Conservation (phyloP, 2,888 invertebrate species). For the Hypena proboscidalis region DNA sequence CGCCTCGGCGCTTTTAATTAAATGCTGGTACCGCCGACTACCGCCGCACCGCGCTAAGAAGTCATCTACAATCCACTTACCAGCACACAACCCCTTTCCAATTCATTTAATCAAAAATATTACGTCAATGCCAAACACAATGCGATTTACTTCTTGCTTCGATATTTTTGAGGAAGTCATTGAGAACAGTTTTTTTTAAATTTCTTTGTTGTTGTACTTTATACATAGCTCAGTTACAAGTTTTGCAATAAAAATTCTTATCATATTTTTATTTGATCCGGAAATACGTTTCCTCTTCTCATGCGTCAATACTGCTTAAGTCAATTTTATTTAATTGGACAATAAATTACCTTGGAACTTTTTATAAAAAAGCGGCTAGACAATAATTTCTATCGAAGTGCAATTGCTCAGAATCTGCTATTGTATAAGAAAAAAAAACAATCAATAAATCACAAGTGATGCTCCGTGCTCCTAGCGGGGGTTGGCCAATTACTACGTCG, state of each 20-base stretch:
- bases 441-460: conserved; percentile 76
- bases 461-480: conserved; percentile 74
- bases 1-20: conserved; percentile 63
- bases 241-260: background rate
- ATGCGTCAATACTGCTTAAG: background rate
- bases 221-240: too few species aligned
- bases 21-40: conserved; percentile 50
- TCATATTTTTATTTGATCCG: too few species aligned
- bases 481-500: conserved; percentile 82
- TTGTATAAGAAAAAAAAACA: conserved; percentile 53
- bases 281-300: too few species aligned
- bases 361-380: conserved; percentile 41
- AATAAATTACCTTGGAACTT: conserved; percentile 8
- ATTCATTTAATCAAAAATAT: conserved; percentile 36
- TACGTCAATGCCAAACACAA: conserved; percentile 13
- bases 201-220: too few species aligned
- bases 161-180: too few species aligned
- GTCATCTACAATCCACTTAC: conserved; percentile 48
- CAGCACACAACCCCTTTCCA: conserved; percentile 30
- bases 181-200: too few species aligned
- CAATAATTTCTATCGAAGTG: conserved; percentile 52
- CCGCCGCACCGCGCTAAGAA: conserved; percentile 49
- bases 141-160: background rate
- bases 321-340: conserved; percentile 23
- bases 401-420: conserved; percentile 54